Evolutionary conservation across 2,888 invertebrate genomes (phyloP).

Genomic region (Catocala sponsa): DNA sequence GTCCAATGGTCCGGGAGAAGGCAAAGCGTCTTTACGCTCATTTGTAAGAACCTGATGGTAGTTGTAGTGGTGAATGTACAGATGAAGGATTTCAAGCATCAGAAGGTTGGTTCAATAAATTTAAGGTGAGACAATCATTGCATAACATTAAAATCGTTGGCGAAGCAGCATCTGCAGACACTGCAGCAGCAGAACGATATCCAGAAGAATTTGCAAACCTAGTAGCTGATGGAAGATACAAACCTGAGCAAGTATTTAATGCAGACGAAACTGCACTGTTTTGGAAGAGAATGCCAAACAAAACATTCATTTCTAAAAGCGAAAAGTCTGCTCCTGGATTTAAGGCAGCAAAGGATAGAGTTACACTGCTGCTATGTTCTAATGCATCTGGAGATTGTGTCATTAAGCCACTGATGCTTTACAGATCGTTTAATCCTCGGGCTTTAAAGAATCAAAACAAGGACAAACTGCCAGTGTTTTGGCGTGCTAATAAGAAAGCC

Average conservation of each 20-base stretch:
- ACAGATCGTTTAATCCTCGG: conserved; percentile 41
- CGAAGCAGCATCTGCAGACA: conserved; percentile 45
- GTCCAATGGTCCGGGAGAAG: too few relatives aligned
- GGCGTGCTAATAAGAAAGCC: too few relatives aligned
- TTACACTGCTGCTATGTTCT: conserved; percentile 12
- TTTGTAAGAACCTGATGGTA: too few relatives aligned
- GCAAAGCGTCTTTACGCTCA: too few relatives aligned
- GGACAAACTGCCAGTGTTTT: not conserved
- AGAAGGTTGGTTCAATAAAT: too few relatives aligned
- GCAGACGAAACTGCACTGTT: not conserved
- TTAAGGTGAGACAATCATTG: conserved; percentile 29
- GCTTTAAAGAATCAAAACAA: conserved; percentile 39
- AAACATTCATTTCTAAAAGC: too few relatives aligned
- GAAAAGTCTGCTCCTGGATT: too few relatives aligned
- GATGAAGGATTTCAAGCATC: too few relatives aligned
- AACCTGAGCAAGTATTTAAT: too few relatives aligned
- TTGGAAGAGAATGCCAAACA: conserved; percentile 36
- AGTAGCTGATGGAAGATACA: conserved; percentile 23
- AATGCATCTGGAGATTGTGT: too few relatives aligned
- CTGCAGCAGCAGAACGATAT: conserved; percentile 44
- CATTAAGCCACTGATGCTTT: conserved; percentile 29
- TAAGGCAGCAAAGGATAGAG: conserved; percentile 15
- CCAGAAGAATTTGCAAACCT: conserved; percentile 44
- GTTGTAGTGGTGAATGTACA: too few relatives aligned
- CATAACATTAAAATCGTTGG: conserved; percentile 42